Percentiles rank a stretch among this genome's conserved stretches.
Evolutionary conservation across 2,113 vertebrate species (phyloP).

Genomic region (Diphyllodes magnificus): DNA sequence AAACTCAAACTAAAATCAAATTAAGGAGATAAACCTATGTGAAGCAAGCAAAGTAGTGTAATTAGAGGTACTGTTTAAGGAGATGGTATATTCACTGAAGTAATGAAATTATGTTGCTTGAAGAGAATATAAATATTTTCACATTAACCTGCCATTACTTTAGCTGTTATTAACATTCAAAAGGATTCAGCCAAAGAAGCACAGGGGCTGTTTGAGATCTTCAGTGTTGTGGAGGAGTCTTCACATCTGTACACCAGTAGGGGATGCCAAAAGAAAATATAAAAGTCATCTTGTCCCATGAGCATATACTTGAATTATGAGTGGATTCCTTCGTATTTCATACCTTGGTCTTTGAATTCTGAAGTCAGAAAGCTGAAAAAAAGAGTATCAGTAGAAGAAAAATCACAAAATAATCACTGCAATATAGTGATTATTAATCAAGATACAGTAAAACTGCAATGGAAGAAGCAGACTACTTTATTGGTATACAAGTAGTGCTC

Average conservation of each 20-base stretch:
- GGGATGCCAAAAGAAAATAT: conserved; percentile 7
- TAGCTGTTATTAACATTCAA: not conserved
- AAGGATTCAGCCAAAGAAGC: not conserved
- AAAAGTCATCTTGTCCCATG: not conserved
- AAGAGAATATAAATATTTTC: not conserved
- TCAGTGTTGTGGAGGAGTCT: not conserved
- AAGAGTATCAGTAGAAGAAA: not conserved
- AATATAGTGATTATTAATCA: not conserved
- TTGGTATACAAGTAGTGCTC: not conserved
- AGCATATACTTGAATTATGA: not conserved
- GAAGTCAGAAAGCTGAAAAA: not conserved
- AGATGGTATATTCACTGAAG: not conserved
- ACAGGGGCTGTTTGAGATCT: not conserved
- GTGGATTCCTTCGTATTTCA: not conserved
- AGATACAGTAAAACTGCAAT: not conserved
- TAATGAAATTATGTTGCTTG: not conserved
- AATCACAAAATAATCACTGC: not conserved
- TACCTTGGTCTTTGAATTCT: not conserved
- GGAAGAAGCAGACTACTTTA: not conserved
- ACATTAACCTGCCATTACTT: not conserved
- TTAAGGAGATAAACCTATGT: not conserved
- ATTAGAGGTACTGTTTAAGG: not conserved
- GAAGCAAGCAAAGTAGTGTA: not conserved
- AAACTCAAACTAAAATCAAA: not conserved
- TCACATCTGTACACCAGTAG: not conserved